Evolutionary conservation across 2,797 vertebrate genomes (phyloP).

Genomic region (Dicrostonyx torquatus): DNA sequence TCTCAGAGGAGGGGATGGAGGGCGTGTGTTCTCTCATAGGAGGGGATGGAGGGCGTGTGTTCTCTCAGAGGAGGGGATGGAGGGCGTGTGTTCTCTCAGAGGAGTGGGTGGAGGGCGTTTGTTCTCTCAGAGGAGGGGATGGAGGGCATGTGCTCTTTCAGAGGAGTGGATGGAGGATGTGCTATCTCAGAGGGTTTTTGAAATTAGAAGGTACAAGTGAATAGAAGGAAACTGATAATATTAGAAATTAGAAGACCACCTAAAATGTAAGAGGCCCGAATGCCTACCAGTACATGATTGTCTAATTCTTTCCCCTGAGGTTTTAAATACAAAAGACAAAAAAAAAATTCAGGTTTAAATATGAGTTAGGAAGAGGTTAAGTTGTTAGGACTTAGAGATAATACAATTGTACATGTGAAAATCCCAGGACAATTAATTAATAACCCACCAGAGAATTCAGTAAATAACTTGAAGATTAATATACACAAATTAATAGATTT

Average conservation of each 20-base stretch:
- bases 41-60: no score
- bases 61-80: no score
- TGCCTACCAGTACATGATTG: neutral
- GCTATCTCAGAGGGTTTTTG: neutral
- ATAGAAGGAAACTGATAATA: neutral
- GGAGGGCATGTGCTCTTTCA: neutral
- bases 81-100: no score
- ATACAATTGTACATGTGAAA: slow-evolving; percentile 19
- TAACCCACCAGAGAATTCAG: slow-evolving; percentile 47
- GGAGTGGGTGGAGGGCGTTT: no score
- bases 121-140: no score
- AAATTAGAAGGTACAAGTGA: neutral
- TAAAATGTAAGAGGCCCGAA: neutral
- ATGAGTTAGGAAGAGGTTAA: slow-evolving; percentile 15
- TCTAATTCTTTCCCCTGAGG: neutral
- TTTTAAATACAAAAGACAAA: neutral
- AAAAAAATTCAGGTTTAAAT: slow-evolving; percentile 9
- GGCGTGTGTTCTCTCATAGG: no score
- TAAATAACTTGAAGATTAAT: slow-evolving; percentile 20
- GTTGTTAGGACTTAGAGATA: neutral
- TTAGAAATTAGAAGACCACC: neutral
- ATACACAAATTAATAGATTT: slow-evolving; percentile 37
- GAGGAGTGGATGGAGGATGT: no score
- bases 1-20: no score
- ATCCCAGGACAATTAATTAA: slow-evolving; percentile 38